These are phyloP conservation scores for Galagoides demidoff DNA, from an alignment of 2,797 vertebrate genomes.

Conservation along the genomic window DNA sequence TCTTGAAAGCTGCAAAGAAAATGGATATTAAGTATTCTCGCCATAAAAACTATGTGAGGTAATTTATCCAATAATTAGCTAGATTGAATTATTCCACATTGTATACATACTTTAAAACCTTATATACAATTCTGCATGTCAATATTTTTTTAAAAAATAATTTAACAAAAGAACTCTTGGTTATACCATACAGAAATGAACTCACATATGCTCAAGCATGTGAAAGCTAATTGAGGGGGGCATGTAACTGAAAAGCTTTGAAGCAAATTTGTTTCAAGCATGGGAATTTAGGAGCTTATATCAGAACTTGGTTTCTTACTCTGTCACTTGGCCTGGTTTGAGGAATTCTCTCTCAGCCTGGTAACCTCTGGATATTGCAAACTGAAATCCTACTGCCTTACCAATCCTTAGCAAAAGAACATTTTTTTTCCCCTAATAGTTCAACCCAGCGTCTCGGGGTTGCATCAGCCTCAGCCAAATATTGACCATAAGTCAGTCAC, in stretches of 20 bases:
- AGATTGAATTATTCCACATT: background rate
- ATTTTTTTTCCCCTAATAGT: background rate
- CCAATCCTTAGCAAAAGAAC: background rate
- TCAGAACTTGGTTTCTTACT: background rate
- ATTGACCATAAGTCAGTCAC: background rate
- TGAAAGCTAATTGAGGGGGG: background rate
- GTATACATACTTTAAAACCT: background rate
- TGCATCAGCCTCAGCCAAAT: background rate
- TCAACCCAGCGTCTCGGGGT: background rate
- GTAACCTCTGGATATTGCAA: background rate
- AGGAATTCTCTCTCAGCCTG: background rate
- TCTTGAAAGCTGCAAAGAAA: background rate
- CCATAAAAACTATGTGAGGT: background rate
- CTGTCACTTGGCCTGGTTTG: background rate
- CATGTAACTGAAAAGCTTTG: background rate
- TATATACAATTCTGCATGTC: background rate
- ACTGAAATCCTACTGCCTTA: constrained; percentile 4
- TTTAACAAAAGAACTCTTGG: background rate
- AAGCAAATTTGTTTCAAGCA: background rate
- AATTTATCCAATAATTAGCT: background rate
- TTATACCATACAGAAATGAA: background rate
- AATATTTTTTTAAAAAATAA: background rate
- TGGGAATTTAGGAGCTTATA: background rate
- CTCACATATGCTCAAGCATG: background rate
- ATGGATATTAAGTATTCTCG: background rate